Conservation (phyloP, 2,888 invertebrate species). For the Nomada goodeniana region DNA sequence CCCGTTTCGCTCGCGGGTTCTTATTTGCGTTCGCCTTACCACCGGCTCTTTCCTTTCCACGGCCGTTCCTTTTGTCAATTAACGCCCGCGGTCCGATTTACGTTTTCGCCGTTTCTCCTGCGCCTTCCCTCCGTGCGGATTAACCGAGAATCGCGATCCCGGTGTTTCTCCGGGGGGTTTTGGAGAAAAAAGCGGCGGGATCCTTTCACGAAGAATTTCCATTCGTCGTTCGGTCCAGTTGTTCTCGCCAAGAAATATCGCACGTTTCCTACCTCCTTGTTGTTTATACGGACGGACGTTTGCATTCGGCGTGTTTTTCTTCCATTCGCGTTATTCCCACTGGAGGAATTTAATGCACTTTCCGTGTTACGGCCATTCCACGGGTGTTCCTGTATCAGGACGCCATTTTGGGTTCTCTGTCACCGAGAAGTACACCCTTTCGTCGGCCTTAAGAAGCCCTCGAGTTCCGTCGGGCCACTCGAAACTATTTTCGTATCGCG, state of each 20-base stretch:
- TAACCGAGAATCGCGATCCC: neutral
- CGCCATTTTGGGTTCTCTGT: conserved; percentile 75
- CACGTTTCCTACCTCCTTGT: neutral
- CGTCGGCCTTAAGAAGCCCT: conserved; percentile 75
- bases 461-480: conserved; percentile 73
- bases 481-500: conserved; percentile 77
- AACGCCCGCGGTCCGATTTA: conserved; percentile 34
- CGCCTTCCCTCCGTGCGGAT: neutral
- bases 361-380: conserved; percentile 66
- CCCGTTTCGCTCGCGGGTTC: neutral
- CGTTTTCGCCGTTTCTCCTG: conserved; percentile 17
- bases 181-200: neutral
- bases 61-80: conserved; percentile 54
- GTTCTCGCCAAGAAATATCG: neutral
- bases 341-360: conserved; percentile 73
- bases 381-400: conserved; percentile 68
- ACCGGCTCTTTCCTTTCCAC: neutral
- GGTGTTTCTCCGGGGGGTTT: neutral
- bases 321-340: conserved; percentile 51
- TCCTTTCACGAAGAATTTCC: neutral
- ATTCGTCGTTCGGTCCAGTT: too few species aligned
- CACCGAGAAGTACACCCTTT: conserved; percentile 74
- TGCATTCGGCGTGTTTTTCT: conserved; percentile 23
- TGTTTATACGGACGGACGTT: conserved; percentile 9
- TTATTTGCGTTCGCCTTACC: conserved; percentile 3